These are phyloP conservation scores for Danio kyathit DNA, from an alignment of 2,797 vertebrate species.

Conservation along the genomic window DNA sequence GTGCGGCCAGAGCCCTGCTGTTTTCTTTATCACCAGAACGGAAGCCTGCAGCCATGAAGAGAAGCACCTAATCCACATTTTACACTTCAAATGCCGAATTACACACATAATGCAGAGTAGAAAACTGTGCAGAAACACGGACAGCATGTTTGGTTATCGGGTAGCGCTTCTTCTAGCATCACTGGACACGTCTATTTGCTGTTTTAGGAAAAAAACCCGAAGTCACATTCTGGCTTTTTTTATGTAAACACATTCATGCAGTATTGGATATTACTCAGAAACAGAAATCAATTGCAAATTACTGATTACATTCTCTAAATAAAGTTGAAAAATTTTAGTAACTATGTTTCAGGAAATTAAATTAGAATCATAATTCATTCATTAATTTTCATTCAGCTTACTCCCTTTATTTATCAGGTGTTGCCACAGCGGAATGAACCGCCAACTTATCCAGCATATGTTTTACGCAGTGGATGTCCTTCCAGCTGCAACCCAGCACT, in stretches of 20 bases:
- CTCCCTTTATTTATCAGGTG: no score
- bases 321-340: background rate
- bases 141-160: conserved; percentile 46
- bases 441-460: no score
- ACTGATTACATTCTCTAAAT: background rate
- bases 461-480: no score
- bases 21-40: conserved; percentile 68
- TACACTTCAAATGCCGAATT: conserved; percentile 62
- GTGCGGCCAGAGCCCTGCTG: conserved; percentile 65
- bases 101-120: conserved; percentile 61
- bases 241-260: background rate
- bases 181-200: conserved; percentile 33
- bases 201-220: conserved; percentile 31
- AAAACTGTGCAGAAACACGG: conserved; percentile 51
- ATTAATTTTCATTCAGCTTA: no score
- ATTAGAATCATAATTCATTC: no score
- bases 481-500: no score
- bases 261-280: background rate
- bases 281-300: background rate
- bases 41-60: conserved; percentile 63
- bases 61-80: conserved; percentile 61
- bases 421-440: no score
- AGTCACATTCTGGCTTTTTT: background rate
- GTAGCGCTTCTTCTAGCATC: conserved; percentile 36
- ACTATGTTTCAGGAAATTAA: no score